phyloP scores from a whole-genome alignment of 1,140 invertebrate genomes.

The Brachionus angularis region DNA sequence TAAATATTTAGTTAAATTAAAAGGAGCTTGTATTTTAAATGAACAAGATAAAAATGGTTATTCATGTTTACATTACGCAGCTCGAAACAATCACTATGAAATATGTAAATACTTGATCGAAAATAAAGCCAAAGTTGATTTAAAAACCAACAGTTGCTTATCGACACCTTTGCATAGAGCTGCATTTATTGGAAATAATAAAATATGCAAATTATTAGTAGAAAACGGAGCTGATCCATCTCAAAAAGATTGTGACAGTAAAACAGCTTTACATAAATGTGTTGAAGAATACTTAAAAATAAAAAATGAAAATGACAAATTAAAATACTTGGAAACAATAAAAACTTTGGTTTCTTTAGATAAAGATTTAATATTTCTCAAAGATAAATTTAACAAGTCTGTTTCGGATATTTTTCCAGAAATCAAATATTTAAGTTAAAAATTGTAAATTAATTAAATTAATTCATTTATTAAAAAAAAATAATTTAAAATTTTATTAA shows the following conservation, averaged over 20 bases:
- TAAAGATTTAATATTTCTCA: no score
- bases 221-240: neutral
- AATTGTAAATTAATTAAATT: no score
- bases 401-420: no score
- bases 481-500: no score
- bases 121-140: neutral
- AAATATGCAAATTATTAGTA: constrained; percentile 12
- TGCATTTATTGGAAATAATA: constrained; percentile 1
- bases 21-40: neutral
- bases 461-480: no score
- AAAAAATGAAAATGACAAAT: neutral
- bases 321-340: no score
- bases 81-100: constrained; percentile 65
- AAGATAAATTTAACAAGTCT: no score
- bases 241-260: neutral
- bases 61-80: constrained; percentile 73
- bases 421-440: no score
- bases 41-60: constrained; percentile 68
- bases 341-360: neutral
- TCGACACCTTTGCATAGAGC: constrained; percentile 36
- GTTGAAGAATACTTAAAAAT: neutral
- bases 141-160: constrained; percentile 33
- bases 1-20: constrained; percentile 9
- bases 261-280: constrained; percentile 20
- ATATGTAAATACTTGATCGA: constrained; percentile 16